phyloP scores from a whole-genome alignment of 2,888 invertebrate species.

The Phyllotreta cruciferae region DNA sequence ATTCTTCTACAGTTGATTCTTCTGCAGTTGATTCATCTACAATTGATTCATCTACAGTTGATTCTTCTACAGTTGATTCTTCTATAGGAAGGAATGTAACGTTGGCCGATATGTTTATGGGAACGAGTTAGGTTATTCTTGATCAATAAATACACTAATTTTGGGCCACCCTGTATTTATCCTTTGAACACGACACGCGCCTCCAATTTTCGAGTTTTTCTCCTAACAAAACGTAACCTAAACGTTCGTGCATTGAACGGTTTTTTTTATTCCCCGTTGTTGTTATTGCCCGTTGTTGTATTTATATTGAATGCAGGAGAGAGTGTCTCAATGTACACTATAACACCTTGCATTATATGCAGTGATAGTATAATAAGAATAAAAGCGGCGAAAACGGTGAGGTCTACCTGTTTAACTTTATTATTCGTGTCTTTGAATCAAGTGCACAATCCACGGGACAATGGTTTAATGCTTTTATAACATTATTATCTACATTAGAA shows the following conservation, averaged over 20 bases:
- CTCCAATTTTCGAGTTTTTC: no score
- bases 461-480: slow-evolving; percentile 50
- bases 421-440: slow-evolving; percentile 59
- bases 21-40: no score
- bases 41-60: no score
- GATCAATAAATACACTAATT: no score
- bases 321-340: slow-evolving; percentile 6
- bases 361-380: slow-evolving; percentile 23
- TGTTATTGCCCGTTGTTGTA: neutral
- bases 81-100: no score
- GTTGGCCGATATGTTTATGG: no score
- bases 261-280: slow-evolving; percentile 11
- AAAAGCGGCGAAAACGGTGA: slow-evolving; percentile 8
- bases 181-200: no score
- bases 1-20: no score
- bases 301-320: slow-evolving; percentile 14
- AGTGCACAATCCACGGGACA: slow-evolving; percentile 59
- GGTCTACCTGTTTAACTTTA: slow-evolving; percentile 58
- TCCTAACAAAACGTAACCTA: no score
- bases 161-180: no score
- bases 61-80: no score
- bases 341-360: slow-evolving; percentile 29
- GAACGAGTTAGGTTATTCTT: no score
- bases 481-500: slow-evolving; percentile 57
- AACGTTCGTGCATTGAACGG: neutral